Base-by-base conservation (phyloP, 2,797 vertebrate species). In the Micromesistius poutassou region DNA sequence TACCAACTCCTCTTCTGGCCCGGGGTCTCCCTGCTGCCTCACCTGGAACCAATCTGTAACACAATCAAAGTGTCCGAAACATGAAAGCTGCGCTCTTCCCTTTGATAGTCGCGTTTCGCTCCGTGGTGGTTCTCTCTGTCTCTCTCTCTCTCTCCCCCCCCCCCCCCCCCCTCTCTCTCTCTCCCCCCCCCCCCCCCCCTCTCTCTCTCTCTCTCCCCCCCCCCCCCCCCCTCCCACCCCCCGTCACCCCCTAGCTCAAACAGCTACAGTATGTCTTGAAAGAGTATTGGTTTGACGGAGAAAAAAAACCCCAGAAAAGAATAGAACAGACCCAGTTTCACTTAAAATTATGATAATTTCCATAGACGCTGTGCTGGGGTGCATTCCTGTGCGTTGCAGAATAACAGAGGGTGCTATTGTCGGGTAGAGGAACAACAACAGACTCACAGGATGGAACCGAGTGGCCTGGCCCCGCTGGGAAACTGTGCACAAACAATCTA, bases 41-140 rank as follows among this genome's bases (percentile, higher is more conserved):
- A 93, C 94, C 94, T 95, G 94, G 94, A 96, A 96, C 86, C 89
- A 94, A 93, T 94, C 92, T 94, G 87, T 88, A 91, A 90, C 92
- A 92, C 81, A 91, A 90, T 91, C 92, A 91, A 91, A 92, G 89
- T 92, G 87, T 92, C 90, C 90, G 86, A 75, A 68, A 92, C 91
- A 71, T 88, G 92, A 95, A 95, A 95, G 91, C 91, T 83, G 91
- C 80, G 87, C 87, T 90, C 81, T 84, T 90, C 82, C 70, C 88
- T 94, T 93, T 94, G 91, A 93, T 91, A 92, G 87, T 87, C 87
- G 82, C 72, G 62, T 89, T 89, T 90, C 82, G 85, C 84, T 84
- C 80, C 86, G 85, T 85, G 88, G 89, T 91, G 87, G 79, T 82
- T 89, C 83, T 86, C 86, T 42, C 84, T 84, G 78, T 75, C 85